Base-by-base conservation (phyloP, 2,888 invertebrate species). In the Oligia fasciuncula region DNA sequence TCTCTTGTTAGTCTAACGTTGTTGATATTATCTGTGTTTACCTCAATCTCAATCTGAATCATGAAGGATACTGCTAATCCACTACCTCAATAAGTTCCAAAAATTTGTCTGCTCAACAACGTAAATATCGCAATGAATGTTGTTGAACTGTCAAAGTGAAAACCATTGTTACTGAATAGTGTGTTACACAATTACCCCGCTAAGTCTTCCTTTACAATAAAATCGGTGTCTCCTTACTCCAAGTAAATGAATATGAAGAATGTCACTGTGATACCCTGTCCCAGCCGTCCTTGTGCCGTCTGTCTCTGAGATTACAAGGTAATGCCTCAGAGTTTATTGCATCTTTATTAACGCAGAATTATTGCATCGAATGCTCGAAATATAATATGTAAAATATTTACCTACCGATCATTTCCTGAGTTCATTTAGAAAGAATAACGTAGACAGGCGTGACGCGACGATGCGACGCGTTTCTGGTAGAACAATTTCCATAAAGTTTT, bases 261-360 rank as follows among this genome's bases (percentile, higher is more conserved):
- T 68, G 51, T 63, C 68, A 66, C 71, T 82, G 69, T 76, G 65
- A 72, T 75, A 68, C 72, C 71, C 65, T 62, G 79, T 40, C 14
- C 57, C 51, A 51, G 14, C n/a, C 46, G 88, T 74, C 85, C 88
- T 87, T 85, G 82, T 65, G 65, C 60, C 54, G 57, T 74, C 81
- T 65, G 68, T 66, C 76, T 70, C 49, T 19, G 14, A 84, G 84
- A 83, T 80, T 83, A 86, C 76, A 70, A 29, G 77, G 83, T 83
- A 85, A 70, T 65, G n/a, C 60, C 49, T 73, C 29, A 65, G 40
- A 76, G 35, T 74, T 85, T 73, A 85, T 62, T 74, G 65, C 85
- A 65, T 74, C 60, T 68, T 66, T 69, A 70, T n/a, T n/a, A n/a
- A n/a, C n/a, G n/a, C n/a, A n/a, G n/a, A n/a, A n/a, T n/a, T n/a